Evolutionary conservation across 2,888 invertebrate species (phyloP).

Genomic region (Spodoptera littoralis): DNA sequence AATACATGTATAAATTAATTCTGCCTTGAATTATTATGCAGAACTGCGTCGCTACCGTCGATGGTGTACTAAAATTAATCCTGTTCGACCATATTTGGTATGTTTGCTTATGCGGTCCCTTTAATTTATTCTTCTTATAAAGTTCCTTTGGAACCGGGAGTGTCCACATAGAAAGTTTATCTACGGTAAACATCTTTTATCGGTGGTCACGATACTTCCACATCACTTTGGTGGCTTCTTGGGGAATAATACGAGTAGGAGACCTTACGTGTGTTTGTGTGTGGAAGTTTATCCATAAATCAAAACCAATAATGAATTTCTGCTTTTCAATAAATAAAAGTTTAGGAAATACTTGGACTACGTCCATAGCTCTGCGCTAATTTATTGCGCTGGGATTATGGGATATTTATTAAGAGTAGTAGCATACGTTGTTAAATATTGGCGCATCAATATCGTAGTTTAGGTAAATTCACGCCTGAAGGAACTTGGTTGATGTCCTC

Average conservation of each 20-base stretch:
- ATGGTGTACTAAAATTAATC: constrained; percentile 66
- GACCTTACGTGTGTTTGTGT: constrained; percentile 10
- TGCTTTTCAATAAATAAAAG: constrained; percentile 19
- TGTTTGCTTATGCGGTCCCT: constrained; percentile 63
- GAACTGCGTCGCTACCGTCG: constrained; percentile 57
- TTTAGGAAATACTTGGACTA: constrained; percentile 12
- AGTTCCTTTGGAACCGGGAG: constrained; percentile 61
- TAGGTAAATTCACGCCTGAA: constrained; percentile 50
- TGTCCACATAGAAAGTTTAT: constrained; percentile 66
- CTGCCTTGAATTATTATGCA: constrained; percentile 65
- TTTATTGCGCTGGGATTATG: background rate
- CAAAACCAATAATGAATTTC: constrained; percentile 38
- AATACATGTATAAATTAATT: constrained; percentile 62
- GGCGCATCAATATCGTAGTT: constrained; percentile 29
- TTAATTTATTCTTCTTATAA: constrained; percentile 68
- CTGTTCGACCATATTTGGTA: constrained; percentile 68
- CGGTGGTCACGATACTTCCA: constrained; percentile 58
- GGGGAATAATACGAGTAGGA: constrained; percentile 30
- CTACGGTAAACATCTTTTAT: constrained; percentile 64
- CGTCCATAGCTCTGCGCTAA: constrained; percentile 6
- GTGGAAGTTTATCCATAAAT: constrained; percentile 45
- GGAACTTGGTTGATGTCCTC: constrained; percentile 55
- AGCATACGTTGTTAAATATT: constrained; percentile 6
- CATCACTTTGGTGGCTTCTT: constrained; percentile 56
- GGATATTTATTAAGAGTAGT: no score